These are phyloP conservation scores for Eidolon helvum DNA, from an alignment of 2,113 vertebrate species.

Conservation along the genomic window DNA sequence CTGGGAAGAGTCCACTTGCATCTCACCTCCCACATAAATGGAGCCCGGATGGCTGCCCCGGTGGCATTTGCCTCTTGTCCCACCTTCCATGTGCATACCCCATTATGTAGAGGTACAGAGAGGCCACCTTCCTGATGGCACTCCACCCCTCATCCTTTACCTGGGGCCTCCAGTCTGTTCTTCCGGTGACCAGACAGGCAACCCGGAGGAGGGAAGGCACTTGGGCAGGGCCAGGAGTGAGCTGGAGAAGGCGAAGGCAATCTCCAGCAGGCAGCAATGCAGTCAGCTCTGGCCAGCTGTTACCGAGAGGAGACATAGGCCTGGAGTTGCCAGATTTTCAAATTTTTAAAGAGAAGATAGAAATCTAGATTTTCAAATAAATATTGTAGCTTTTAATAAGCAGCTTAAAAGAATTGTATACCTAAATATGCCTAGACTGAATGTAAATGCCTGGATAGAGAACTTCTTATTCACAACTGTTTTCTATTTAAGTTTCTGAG, in stretches of 20 bases:
- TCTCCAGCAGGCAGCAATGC: background rate
- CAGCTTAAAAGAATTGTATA: background rate
- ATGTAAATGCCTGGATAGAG: background rate
- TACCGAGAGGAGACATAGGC: background rate
- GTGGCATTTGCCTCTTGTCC: background rate
- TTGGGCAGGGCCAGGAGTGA: fast-evolving
- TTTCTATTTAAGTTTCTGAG: background rate
- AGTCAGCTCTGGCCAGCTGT: background rate
- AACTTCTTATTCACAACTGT: no score
- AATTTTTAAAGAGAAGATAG: background rate
- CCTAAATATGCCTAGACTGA: background rate
- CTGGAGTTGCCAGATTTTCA: background rate
- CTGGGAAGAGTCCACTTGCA: background rate
- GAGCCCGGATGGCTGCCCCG: background rate
- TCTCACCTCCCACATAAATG: background rate
- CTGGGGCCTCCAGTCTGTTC: background rate
- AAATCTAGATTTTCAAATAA: background rate
- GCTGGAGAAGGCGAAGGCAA: background rate
- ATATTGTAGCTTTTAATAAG: background rate
- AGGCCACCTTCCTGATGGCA: background rate
- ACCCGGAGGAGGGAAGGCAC: background rate
- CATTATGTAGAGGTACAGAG: fast-evolving
- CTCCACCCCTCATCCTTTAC: background rate
- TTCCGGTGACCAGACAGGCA: background rate
- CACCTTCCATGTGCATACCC: no score